A percentile compares a stretch with the other conserved stretches of the same genome.
These are phyloP conservation scores for Paramacrobiotus metropolitanus DNA, from an alignment of 1,140 invertebrate species.

Conservation along the genomic window DNA sequence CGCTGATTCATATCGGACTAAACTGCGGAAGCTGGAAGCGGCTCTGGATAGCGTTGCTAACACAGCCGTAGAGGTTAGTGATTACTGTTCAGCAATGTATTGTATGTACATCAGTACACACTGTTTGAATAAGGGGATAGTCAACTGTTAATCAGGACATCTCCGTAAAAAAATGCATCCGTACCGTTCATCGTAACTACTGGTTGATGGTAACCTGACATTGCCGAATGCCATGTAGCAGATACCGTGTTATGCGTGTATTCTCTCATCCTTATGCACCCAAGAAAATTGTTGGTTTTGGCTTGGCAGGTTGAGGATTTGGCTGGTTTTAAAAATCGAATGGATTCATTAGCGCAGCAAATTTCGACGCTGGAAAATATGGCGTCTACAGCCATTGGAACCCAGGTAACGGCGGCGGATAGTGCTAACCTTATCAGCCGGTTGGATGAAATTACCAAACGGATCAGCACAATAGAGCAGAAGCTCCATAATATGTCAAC, in stretches of 20 bases:
- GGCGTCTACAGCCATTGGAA: neutral
- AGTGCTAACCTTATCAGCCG: neutral
- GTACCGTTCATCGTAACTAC: too few relatives aligned
- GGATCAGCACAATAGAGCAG: neutral
- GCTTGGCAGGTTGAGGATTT: neutral
- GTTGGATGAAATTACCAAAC: slow-evolving; percentile 1
- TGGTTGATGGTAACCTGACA: too few relatives aligned
- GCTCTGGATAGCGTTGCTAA: slow-evolving; percentile 36
- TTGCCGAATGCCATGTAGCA: too few relatives aligned
- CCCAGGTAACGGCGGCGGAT: neutral
- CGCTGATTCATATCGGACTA: slow-evolving; percentile 48
- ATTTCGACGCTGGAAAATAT: neutral
- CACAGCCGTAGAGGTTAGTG: slow-evolving; percentile 17
- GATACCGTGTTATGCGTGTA: too few relatives aligned
- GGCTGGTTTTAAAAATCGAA: neutral
- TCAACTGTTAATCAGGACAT: too few relatives aligned
- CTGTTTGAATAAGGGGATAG: too few relatives aligned
- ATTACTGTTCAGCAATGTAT: too few relatives aligned
- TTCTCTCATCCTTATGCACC: slow-evolving; percentile 59
- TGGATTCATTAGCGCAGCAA: neutral
- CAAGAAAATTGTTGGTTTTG: slow-evolving; percentile 11
- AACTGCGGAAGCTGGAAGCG: slow-evolving; percentile 43
- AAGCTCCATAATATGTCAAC: slow-evolving; percentile 18
- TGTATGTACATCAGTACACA: too few relatives aligned
- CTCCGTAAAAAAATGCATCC: too few relatives aligned